Evolutionary conservation across 2,888 invertebrate genomes (phyloP).

Genomic region (Arenicola marina): DNA sequence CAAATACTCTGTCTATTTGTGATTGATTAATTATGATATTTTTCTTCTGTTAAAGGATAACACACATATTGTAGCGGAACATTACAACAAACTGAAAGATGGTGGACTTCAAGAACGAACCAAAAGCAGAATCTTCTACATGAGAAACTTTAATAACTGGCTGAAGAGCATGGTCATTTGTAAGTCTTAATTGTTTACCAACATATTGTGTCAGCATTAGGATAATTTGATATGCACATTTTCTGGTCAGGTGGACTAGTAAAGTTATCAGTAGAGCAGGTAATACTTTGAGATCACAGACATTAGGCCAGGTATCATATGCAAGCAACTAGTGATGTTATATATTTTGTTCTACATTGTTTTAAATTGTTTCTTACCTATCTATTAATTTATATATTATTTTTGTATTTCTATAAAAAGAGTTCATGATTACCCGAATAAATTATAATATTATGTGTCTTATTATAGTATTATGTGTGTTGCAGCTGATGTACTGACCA

Average conservation of each 20-base stretch:
- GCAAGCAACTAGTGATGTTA: too few species aligned
- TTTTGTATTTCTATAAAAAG: too few species aligned
- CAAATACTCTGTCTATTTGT: too few species aligned
- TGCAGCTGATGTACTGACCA: conserved; percentile 71
- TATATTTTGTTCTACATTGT: too few species aligned
- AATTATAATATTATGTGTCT: too few species aligned
- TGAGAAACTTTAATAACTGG: conserved; percentile 99
- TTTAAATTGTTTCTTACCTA: too few species aligned
- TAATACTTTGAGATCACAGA: too few species aligned
- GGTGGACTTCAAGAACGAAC: conserved; percentile 76
- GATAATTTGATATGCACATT: neutral
- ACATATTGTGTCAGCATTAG: neutral
- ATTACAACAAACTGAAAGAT: conserved; percentile 85
- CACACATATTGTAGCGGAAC: conserved; percentile 76
- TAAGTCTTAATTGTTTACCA: conserved; percentile 63
- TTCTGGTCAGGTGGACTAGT: neutral
- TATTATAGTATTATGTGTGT: neutral
- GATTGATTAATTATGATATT: too few species aligned
- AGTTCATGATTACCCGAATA: neutral
- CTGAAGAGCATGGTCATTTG: conserved; percentile 94
- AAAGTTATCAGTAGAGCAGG: too few species aligned
- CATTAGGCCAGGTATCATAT: too few species aligned
- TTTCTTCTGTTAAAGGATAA: too few species aligned
- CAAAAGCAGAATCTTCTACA: conserved; percentile 87
- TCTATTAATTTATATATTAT: too few species aligned